A percentile compares a stretch with the other conserved stretches of the same genome.
Conservation (phyloP, 1,140 invertebrate genomes). For the Drosophila watanabei region DNA sequence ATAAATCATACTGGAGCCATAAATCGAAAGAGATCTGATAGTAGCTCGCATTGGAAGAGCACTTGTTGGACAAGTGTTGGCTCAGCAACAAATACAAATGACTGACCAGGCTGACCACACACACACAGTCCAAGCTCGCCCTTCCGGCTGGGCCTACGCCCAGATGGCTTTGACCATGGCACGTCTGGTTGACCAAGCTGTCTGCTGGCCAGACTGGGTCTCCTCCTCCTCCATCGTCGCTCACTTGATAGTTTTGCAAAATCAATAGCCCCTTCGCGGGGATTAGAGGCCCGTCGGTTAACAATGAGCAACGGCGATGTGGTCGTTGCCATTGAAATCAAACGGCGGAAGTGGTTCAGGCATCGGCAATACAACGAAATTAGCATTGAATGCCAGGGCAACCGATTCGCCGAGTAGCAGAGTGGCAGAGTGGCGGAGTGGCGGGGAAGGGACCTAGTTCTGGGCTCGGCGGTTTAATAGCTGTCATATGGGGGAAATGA, state of each 20-base stretch:
- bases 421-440: too few species aligned
- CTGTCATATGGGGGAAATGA: conserved; percentile 61
- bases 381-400: conserved; percentile 62
- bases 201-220: conserved; percentile 6
- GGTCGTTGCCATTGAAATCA: conserved; percentile 75
- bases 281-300: conserved; percentile 9
- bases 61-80: conserved; percentile 31
- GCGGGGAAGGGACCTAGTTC: not conserved
- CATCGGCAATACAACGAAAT: conserved; percentile 48
- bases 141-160: conserved; percentile 2
- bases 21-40: conserved; percentile 5
- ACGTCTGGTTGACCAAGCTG: not conserved
- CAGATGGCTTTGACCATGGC: conserved; percentile 39
- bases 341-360: conserved; percentile 73
- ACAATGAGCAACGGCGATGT: conserved; percentile 24
- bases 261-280: conserved; percentile 64
- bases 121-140: not conserved
- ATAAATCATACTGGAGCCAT: not conserved
- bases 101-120: not conserved
- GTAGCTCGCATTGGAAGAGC: conserved; percentile 2
- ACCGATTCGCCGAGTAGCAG: not conserved
- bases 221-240: not conserved
- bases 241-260: conserved; percentile 58
- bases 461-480: conserved; percentile 39
- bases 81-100: not conserved